Base-by-base conservation (phyloP, 2,113 vertebrate genomes). In the Garra rufa region DNA sequence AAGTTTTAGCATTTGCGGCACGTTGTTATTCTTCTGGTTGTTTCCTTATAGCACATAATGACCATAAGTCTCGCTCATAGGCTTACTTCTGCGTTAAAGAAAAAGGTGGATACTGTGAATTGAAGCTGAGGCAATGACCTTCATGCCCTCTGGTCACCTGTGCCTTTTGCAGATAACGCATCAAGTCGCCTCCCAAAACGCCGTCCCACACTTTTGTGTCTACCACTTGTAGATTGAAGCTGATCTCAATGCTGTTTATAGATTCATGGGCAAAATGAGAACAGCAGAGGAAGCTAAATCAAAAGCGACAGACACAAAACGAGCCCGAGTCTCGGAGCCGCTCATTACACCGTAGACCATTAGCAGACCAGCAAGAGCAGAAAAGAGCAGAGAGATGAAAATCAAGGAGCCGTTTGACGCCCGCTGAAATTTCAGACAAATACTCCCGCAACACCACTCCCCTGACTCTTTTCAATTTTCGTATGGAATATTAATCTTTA, bases 401-500 rank as follows among this genome's bases (percentile, higher is more conserved):
- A 19, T 34, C 3, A 52, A 63, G 43, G 13, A 44, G 50, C 63
- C 26, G 75, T 84, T 28, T 59, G 24, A 43, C 77, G 43, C 65
- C 88, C 77, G 82, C 70, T 88, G 57, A 71, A 81, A 28, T 75
- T 82, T 52, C 50, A 87, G 82, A 90, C 78, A 89, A 92, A 92
- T 44, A n/a, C 87, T 86, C 87, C 86, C 88, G 71, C 81, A 85
- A 85, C 81, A 85, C 87, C 87, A 43, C 50, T 26, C 52, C 87
- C 57, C 4, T 19, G 24, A 89, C 91, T 92, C 89, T 91, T 91
- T 94, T 93, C 90, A 93, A 93, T 92, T 94, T 93, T 91, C 90
- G 81, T 87, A 80, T 79, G 85, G 91, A 92, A 93, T 92, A 93
- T 94, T 92, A 95, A 93, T 95, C 93, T 93, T 94, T 94, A 95